phyloP scores from a whole-genome alignment of 2,888 invertebrate species.

The Kuschelorhynchus macadamiae region DNA sequence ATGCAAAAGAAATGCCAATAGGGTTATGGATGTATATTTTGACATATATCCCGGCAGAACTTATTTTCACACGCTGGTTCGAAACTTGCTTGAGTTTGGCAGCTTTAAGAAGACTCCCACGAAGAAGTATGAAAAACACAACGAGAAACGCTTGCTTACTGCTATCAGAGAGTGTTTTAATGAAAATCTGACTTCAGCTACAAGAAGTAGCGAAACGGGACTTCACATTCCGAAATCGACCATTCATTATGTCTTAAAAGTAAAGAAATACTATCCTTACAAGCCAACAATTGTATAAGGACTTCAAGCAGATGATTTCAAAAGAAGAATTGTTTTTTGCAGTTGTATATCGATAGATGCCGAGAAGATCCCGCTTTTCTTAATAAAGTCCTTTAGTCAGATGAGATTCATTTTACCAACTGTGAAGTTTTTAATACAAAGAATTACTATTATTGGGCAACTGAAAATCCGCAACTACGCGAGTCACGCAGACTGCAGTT shows the following conservation, averaged over 20 bases:
- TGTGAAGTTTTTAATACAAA: neutral
- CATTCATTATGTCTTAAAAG: no score
- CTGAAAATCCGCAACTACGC: no score
- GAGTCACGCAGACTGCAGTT: no score
- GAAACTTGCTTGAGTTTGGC: no score
- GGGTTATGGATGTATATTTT: slow-evolving; percentile 1
- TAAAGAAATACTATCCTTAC: neutral
- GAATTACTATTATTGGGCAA: neutral
- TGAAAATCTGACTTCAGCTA: no score
- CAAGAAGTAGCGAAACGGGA: no score
- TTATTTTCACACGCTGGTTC: neutral
- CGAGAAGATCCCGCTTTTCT: slow-evolving; percentile 1
- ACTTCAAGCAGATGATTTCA: slow-evolving; percentile 1
- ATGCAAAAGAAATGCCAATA: slow-evolving; percentile 3
- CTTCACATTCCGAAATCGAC: no score
- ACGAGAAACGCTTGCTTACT: neutral
- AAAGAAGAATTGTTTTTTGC: neutral
- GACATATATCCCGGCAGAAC: neutral
- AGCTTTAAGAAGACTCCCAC: no score
- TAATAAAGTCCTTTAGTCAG: neutral
- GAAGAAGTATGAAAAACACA: no score
- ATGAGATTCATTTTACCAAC: neutral
- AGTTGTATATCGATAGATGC: slow-evolving; percentile 2
- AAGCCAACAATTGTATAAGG: no score
- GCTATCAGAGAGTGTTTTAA: neutral